Evolutionary conservation across 2,113 vertebrate species (phyloP).

Genomic region (Peromyscus leucopus): DNA sequence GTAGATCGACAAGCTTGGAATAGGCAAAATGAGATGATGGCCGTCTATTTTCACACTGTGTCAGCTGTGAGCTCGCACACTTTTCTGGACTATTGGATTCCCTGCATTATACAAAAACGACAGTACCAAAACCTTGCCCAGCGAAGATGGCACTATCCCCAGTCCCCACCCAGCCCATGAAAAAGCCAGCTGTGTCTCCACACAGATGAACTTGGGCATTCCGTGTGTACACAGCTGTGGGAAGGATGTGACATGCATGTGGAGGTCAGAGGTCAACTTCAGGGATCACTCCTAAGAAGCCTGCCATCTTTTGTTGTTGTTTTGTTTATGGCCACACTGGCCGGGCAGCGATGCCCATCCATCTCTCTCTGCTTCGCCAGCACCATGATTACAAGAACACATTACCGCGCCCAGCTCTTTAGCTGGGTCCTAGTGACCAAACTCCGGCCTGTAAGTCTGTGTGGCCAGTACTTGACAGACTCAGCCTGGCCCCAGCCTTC

Average conservation of each 20-base stretch:
- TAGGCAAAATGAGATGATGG: not conserved
- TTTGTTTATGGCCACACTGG: not conserved
- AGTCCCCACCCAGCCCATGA: not conserved
- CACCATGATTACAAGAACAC: not conserved
- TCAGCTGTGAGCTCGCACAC: not conserved
- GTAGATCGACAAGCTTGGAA: not conserved
- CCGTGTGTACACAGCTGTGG: not conserved
- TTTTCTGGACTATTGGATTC: not conserved
- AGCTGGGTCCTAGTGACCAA: too few relatives aligned
- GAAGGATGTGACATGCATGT: not conserved
- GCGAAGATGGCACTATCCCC: not conserved
- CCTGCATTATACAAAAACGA: not conserved
- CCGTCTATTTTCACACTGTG: not conserved
- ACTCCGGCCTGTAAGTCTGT: too few relatives aligned
- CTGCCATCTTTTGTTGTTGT: not conserved
- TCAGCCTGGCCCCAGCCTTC: not conserved
- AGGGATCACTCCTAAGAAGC: not conserved
- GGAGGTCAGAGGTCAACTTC: not conserved
- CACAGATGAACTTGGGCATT: not conserved
- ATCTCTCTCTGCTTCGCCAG: not conserved
- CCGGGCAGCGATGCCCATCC: not conserved
- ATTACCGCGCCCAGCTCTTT: too few relatives aligned
- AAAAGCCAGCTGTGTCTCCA: not conserved
- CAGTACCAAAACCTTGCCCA: not conserved
- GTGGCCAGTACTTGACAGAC: not conserved